Evolutionary conservation across 2,797 vertebrate genomes (phyloP), one percentile per base, ranked within the genome.

Genomic region (Oreochromis mossambicus): DNA sequence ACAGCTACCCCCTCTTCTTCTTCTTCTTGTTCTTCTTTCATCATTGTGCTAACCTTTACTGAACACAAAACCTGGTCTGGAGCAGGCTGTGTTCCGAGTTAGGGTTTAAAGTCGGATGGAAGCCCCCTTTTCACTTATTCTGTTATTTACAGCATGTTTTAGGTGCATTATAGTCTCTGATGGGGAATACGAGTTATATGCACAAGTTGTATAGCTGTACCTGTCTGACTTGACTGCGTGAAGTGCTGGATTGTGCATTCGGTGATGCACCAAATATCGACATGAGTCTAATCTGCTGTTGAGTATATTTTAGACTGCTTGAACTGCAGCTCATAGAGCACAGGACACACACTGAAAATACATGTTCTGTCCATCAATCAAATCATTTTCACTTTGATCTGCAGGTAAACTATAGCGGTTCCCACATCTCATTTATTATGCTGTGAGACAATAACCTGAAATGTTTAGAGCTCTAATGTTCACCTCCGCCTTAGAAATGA

Each of bases 201-300:
- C 34, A n/a, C 10, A 19, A 43, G 43, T 70, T 26, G 21, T 43
- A 43, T 1, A 24, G 36, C 36, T 68, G 4, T 14, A 13, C 21
- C 21, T 29, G 2, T 38, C 63, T 68, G 24, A 26, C 63, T 43
- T 68, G 38, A 43, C 58, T 36, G 58, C 19, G 0, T 43, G 36
- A 41, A 38, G 1, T n/a, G 32, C 32, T 2, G 58, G 12, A 15
- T 9, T 43, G 5, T 3, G 38, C 21, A 43, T 41, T 41, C 7
- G 0, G 19, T 41, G n/a, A 41, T 21, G 19, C 6, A 38, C 19
- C 24, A 43, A 70, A 63, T 38, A n/a, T 63, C 19, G 19, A 0
- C 66, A 17, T 70, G 66, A 11, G 26, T 70, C 0, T 46, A 70
- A 26, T 17, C 38, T 46, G 66, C 66, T 46, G 38, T 38, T 63